A percentile compares a stretch with the other conserved stretches of the same genome.
Evolutionary conservation across 2,797 vertebrate species (phyloP).

Genomic region (Characodon lateralis): DNA sequence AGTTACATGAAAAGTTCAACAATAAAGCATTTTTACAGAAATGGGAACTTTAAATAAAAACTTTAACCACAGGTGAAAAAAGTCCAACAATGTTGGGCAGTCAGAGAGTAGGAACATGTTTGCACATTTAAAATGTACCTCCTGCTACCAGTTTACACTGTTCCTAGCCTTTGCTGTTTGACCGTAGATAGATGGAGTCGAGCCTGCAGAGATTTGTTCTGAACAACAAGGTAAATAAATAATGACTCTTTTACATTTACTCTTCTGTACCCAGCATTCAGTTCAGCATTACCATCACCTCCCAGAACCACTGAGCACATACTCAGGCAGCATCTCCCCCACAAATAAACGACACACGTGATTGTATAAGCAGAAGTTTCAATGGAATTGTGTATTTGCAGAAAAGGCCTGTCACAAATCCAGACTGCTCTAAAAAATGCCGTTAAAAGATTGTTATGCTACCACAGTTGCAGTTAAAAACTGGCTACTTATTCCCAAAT

Average conservation of each 20-base stretch:
- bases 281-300: background rate
- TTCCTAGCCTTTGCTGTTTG: background rate
- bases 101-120: background rate
- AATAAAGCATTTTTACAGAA: background rate
- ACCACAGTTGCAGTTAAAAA: background rate
- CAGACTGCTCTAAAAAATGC: background rate
- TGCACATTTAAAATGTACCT: background rate
- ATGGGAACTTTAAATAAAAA: background rate
- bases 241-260: conserved; percentile 6
- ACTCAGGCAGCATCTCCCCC: background rate
- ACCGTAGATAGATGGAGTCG: background rate
- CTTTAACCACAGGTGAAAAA: background rate
- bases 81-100: background rate
- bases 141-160: background rate
- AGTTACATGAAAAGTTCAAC: background rate
- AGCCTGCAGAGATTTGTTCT: background rate
- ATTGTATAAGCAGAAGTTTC: background rate
- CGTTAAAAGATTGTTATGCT: background rate
- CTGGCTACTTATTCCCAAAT: background rate
- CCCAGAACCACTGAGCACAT: background rate
- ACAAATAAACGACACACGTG: background rate
- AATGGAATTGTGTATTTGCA: background rate
- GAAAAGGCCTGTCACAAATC: background rate
- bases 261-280: background rate
- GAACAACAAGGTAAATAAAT: background rate